Base-by-base conservation (phyloP, 2,797 vertebrate genomes). In the Eleutherodactylus coqui region DNA sequence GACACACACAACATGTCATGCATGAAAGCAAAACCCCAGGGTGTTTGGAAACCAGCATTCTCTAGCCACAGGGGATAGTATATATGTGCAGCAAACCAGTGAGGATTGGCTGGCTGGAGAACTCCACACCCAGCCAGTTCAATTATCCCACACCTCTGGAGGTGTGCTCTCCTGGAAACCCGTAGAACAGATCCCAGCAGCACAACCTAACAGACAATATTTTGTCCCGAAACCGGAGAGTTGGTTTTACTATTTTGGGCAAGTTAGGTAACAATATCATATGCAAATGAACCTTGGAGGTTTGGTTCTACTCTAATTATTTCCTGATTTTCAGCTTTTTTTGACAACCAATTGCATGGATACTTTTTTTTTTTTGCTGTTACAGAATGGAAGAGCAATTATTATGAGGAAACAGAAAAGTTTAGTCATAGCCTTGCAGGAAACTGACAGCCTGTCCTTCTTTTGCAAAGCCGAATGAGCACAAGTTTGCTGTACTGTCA, bases 361-460 rank as follows among this genome's bases (percentile, higher is more conserved):
- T 36, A 36, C 21, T 36, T 36, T 69, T 36, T 69, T 21, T 69
- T 14, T 45, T 51, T 53, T 53, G 32, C 34, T 76, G 5, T 78
- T 55, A 41, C 34, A 78, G 19, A 49, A 41, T 38, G 69, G 24
- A 36, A 84, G 34, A 53, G 58, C 36, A 41, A 29, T 70, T 77
- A 77, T 32, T 70, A 53, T n/a, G 47, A 6, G 27, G 24, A 51
- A 84, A 84, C 17, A 51, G 43, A 36, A 84, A 75, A 84, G 73
- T 70, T 53, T 19, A 70, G 80, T 29, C 36, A 5, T 73, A 49
- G 73, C 45, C 83, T 84, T 67, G 72, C n/a, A 21, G 43, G 53
- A 70, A 34, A 78, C 62, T 86, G 79, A 83, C 85, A 83, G 75
- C 72, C 21, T 10, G 49, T 83, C 47, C 47, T 78, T 72, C 58